phyloP scores from a whole-genome alignment of 2,797 vertebrate species.

The Ctenopoma multispine region DNA sequence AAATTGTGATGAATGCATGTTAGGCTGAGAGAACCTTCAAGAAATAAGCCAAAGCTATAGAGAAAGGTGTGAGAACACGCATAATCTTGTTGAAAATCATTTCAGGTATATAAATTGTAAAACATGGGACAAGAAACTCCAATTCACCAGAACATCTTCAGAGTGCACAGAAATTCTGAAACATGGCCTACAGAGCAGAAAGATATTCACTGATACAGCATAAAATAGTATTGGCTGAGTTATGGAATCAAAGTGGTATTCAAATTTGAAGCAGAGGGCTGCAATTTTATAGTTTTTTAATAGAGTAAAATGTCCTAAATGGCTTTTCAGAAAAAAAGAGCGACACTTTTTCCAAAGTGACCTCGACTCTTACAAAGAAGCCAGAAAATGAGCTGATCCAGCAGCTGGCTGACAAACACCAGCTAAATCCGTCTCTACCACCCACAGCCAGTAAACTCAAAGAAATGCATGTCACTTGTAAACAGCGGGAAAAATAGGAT shows the following conservation, averaged over 20 bases:
- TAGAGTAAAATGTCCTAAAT: conserved; percentile 5
- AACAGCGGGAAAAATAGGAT: not conserved
- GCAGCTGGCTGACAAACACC: conserved; percentile 38
- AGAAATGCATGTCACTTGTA: not conserved
- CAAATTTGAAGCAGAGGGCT: not conserved
- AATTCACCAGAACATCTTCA: too few species aligned
- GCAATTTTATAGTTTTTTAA: not conserved
- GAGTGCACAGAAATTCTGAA: not conserved
- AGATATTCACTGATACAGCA: not conserved
- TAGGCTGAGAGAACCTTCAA: too few species aligned
- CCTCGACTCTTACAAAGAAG: conserved; percentile 22
- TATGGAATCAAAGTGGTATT: not conserved
- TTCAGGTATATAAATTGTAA: too few species aligned
- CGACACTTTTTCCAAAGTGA: conserved; percentile 5
- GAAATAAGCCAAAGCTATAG: too few species aligned
- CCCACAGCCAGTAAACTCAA: conserved; percentile 18
- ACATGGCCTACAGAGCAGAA: not conserved
- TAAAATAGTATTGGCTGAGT: not conserved
- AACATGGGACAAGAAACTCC: too few species aligned
- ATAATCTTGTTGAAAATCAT: too few species aligned
- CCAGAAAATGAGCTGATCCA: conserved; percentile 19
- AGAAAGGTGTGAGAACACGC: too few species aligned
- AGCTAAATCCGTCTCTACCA: conserved; percentile 29
- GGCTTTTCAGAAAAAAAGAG: conserved; percentile 15
- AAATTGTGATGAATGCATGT: too few species aligned